A percentile compares a stretch with the other conserved stretches of the same genome.
Conservation (phyloP, 2,888 invertebrate genomes). For the Drosophila algonquin region DNA sequence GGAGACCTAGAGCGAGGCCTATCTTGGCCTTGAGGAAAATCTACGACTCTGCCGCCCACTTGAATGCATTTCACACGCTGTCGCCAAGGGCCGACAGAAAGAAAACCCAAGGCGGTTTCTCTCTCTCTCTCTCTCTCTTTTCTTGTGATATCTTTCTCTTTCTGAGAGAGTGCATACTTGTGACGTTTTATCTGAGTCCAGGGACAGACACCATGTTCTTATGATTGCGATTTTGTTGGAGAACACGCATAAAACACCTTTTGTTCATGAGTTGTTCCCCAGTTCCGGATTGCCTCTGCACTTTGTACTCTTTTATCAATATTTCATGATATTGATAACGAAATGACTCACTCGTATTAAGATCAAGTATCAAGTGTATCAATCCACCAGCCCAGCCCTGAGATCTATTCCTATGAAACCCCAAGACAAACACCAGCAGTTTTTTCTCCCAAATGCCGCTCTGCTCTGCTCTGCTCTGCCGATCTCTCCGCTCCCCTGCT, state of each 20-base stretch:
- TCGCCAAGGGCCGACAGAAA: constrained; percentile 47
- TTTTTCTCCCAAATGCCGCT: constrained; percentile 17
- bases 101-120: constrained; percentile 28
- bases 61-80: constrained; percentile 70
- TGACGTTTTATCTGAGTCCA: constrained; percentile 6
- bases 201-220: not conserved
- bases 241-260: no score
- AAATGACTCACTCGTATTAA: not conserved
- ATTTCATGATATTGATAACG: no score
- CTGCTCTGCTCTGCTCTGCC: not conserved
- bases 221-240: not conserved
- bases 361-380: not conserved
- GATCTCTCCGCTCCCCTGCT: not conserved
- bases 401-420: constrained; percentile 11
- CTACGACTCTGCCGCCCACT: constrained; percentile 29
- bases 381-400: constrained; percentile 37
- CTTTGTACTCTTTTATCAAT: no score
- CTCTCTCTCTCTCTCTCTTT: no score
- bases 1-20: constrained; percentile 19
- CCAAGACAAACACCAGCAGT: constrained; percentile 39
- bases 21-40: constrained; percentile 49
- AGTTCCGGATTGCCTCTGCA: no score
- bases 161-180: not conserved
- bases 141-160: not conserved
- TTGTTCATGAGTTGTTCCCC: no score